Evolutionary conservation across 2,888 invertebrate species (phyloP).

Genomic region (Pycnomerus fuliginosus): DNA sequence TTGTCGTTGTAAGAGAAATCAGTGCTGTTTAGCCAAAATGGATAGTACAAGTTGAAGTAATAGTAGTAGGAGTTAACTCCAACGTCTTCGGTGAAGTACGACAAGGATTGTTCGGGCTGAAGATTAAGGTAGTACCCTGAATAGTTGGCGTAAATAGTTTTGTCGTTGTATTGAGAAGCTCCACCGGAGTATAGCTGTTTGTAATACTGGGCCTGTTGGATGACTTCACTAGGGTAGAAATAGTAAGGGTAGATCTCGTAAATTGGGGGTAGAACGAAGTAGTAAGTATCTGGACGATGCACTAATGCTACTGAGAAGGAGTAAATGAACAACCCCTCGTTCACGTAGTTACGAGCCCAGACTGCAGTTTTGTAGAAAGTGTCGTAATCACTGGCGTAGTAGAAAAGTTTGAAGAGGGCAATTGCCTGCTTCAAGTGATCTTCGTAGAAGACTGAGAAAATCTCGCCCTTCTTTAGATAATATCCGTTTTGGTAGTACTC

Average conservation of each 20-base stretch:
- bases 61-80: constrained; percentile 67
- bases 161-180: constrained; percentile 31
- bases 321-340: constrained; percentile 70
- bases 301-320: constrained; percentile 63
- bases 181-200: constrained; percentile 55
- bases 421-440: constrained; percentile 63
- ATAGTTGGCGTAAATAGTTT: constrained; percentile 63
- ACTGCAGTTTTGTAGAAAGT: constrained; percentile 69
- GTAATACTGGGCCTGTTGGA: constrained; percentile 65
- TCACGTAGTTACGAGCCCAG: constrained; percentile 66
- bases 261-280: constrained; percentile 66
- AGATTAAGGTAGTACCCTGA: constrained; percentile 59
- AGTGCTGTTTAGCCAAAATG: constrained; percentile 63
- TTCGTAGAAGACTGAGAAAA: constrained; percentile 63
- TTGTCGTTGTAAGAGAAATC: constrained; percentile 56
- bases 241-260: constrained; percentile 73
- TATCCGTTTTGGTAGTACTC: constrained; percentile 57
- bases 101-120: constrained; percentile 58
- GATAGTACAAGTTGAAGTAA: constrained; percentile 61
- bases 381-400: constrained; percentile 69
- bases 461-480: constrained; percentile 59
- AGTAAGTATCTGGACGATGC: constrained; percentile 64
- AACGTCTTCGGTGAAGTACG: constrained; percentile 74
- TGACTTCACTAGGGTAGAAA: constrained; percentile 68
- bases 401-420: constrained; percentile 66